A percentile compares a stretch with the other conserved stretches of the same genome.
Evolutionary conservation across 1,140 invertebrate genomes (phyloP).

Genomic region (Apolygus lucorum): DNA sequence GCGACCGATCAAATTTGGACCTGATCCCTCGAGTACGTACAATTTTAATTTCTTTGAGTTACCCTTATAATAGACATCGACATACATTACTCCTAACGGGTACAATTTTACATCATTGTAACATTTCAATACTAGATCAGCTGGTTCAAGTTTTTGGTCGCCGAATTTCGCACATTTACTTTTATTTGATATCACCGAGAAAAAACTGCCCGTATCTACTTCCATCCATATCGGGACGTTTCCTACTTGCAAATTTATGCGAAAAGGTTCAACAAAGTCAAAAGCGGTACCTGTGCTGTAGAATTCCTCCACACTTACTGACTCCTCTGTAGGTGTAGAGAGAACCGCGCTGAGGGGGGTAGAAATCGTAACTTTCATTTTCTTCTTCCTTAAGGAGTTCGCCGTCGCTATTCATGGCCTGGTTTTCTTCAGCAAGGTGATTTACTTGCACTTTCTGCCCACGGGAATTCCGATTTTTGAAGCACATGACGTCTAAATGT

Average conservation of each 20-base stretch:
- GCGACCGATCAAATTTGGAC: neutral
- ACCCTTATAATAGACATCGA: neutral
- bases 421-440: neutral
- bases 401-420: neutral
- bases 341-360: neutral
- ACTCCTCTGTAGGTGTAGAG: neutral
- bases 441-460: neutral
- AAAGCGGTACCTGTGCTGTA: neutral
- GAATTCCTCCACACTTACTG: neutral
- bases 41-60: neutral
- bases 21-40: neutral
- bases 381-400: neutral
- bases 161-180: neutral
- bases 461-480: neutral
- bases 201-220: neutral
- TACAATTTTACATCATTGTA: neutral
- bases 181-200: neutral
- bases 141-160: neutral
- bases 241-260: neutral
- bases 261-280: neutral
- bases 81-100: neutral
- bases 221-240: neutral
- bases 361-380: neutral
- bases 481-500: neutral
- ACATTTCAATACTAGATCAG: neutral